Evolutionary conservation across 92 coral and sea anemone species (phyloP), one percentile per base, ranked within the genome.

Genomic region (Galaxea fascicularis): DNA sequence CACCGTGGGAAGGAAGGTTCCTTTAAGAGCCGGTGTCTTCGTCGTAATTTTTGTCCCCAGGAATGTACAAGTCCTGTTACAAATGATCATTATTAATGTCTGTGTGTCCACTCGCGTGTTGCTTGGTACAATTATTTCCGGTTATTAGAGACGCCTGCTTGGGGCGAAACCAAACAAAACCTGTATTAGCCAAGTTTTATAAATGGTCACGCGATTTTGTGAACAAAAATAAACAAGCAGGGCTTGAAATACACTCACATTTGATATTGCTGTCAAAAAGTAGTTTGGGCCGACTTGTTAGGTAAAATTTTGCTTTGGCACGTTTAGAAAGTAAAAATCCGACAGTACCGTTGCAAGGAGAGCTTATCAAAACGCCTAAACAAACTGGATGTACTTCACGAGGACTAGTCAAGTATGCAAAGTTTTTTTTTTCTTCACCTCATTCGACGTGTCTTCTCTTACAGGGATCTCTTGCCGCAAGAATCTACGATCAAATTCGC

Each of bases 401-500:
- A 35, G 41, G 41, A n/a, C 6, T 35, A 35, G 2, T 35, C 6
- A 35, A 35, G 41, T 35, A 35, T 35, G 41, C 41, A 35, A 35
- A 35, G 41, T 35, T 35, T 35, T n/a, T n/a, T n/a, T n/a, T n/a
- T n/a, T n/a, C n/a, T n/a, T 35, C 41, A 35, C 41, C 45, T n/a
- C 9, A 80, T 1, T 9, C n/a, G 16, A 17, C 13, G 11, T n/a
- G 29, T 21, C 53, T 54, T 51, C 44, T n/a, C 51, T 73, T 16
- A 71, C 95, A 97, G 99, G 99, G 98, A 8, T 95, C 99, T 8
- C 92, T 97, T 24, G 89, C 99, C 14, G 86, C 98, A 25, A 92
- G 99, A n/a, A 97, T 97, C 71, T 92, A 89, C 72, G 91, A 87
- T 74, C 99, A 95, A 76, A 86, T 97, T 46, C 98, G 97, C 41